Evolutionary conservation across 2,888 invertebrate species (phyloP), one percentile per base, ranked within the genome.

Genomic region (Blastobasis lacticolella): DNA sequence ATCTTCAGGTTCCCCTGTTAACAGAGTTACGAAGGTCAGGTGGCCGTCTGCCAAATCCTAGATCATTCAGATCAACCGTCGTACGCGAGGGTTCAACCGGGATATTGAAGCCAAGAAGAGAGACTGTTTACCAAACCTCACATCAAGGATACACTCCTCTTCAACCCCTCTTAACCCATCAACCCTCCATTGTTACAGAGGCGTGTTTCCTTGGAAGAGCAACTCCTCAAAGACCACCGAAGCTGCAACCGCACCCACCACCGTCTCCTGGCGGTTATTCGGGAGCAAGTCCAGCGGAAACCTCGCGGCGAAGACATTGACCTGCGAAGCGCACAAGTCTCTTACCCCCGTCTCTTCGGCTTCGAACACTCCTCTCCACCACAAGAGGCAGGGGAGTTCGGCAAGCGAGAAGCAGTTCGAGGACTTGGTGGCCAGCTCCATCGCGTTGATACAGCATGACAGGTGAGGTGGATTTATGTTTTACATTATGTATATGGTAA

Each of bases 401-500:
- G 85, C 89, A 37, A 89, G 88, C 58, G 88, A 88, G 69, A 89
- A 89, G 67, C 88, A 88, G 70, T 89, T 88, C 59, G 89, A 90
- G 55, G 90, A 90, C 65, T 85, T 91, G 37, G 90, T 93, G 10
- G 92, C 92, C 45, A 93, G 93, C 63, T 93, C 93, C 38, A 90
- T 92, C 50, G 94, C 93, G 8, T 80, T 94, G 51, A 94, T 94
- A 63, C 92, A 93, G 66, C 91, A 93, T 75, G 91, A 92, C 63
- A 85, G 91, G 91, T 91, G 62, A 75, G 74, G 10, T 7, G 37
- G 6, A 42, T 23, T 23, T 23, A 23, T 23, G 3, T 23, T 23
- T 23, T 23, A 23, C 23, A 23, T 23, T 23, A 23, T n/a, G 23
- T 3, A 23, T 23, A 23, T 23, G 23, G 23, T 23, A 3, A 23